Percentiles rank a stretch among this genome's conserved stretches.
These are phyloP conservation scores for Rhyacophila evoluta DNA, from an alignment of 2,888 invertebrate genomes.

Conservation along the genomic window DNA sequence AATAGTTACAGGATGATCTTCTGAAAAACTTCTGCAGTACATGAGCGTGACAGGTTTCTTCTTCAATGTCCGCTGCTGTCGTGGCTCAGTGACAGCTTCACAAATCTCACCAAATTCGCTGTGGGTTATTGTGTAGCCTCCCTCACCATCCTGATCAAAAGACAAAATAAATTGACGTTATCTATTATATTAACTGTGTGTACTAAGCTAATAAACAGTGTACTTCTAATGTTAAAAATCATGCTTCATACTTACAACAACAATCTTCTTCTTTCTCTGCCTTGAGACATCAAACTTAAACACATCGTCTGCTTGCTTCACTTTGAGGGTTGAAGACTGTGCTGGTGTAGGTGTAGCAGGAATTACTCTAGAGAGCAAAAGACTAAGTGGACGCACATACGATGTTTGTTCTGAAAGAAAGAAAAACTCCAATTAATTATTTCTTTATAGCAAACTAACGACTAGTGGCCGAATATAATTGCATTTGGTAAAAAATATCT, in stretches of 20 bases:
- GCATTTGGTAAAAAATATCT: too few relatives aligned
- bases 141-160: conserved; percentile 69
- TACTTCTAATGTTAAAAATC: neutral
- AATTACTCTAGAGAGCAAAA: conserved; percentile 55
- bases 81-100: conserved; percentile 62
- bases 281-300: conserved; percentile 66
- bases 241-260: conserved; percentile 62
- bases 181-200: too few relatives aligned
- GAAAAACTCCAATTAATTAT: too few relatives aligned
- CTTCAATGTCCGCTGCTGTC: conserved; percentile 62
- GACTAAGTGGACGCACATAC: conserved; percentile 60
- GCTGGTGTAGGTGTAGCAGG: conserved; percentile 29
- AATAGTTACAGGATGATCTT: conserved; percentile 69
- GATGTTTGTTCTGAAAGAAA: conserved; percentile 58
- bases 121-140: conserved; percentile 76
- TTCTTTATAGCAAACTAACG: too few relatives aligned
- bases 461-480: too few relatives aligned
- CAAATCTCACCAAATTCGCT: conserved; percentile 72
- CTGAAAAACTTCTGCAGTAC: conserved; percentile 71
- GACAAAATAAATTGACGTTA: too few relatives aligned
- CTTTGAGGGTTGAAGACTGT: conserved; percentile 29
- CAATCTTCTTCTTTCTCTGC: conserved; percentile 68
- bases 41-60: conserved; percentile 70
- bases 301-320: conserved; percentile 53
- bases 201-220: too few relatives aligned